Percentiles rank a stretch among this genome's conserved stretches.
These are phyloP conservation scores for Aspidoscelis tigris DNA, from an alignment of 2,113 vertebrate species.

Conservation along the genomic window DNA sequence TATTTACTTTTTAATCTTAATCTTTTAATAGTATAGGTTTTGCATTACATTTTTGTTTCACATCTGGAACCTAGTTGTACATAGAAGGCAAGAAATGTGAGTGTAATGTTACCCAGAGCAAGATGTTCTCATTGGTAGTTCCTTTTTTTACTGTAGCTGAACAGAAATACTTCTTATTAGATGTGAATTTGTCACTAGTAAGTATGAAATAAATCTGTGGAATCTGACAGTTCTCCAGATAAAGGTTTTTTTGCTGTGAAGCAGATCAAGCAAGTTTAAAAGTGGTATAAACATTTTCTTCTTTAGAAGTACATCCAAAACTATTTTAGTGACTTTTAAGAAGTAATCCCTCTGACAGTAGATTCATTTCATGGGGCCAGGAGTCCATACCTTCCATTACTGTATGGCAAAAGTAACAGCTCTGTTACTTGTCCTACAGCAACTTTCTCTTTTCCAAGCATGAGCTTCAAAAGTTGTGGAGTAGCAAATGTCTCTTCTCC, in stretches of 20 bases:
- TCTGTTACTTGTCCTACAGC: not conserved
- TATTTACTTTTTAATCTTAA: not conserved
- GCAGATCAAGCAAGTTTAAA: not conserved
- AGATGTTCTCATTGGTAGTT: not conserved
- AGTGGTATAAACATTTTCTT: not conserved
- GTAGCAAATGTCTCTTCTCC: not conserved
- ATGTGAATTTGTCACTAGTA: not conserved
- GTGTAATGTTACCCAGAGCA: conserved; percentile 7
- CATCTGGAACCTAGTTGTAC: conserved; percentile 2
- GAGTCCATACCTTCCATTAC: not conserved
- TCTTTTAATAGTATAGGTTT: not conserved
- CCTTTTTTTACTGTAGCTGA: not conserved
- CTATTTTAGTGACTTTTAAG: not conserved
- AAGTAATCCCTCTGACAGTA: not conserved
- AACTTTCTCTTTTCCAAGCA: not conserved
- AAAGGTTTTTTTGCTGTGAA: not conserved
- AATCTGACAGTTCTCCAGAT: not conserved
- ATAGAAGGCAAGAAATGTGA: not conserved
- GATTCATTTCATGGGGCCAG: not conserved
- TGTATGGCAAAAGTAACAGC: not conserved
- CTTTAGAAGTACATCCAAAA: not conserved
- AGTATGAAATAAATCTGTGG: not conserved
- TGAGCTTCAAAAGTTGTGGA: not conserved
- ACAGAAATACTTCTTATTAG: not conserved
- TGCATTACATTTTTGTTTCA: not conserved